A percentile compares a stretch with the other conserved stretches of the same genome.
Conservation (phyloP, 2,888 invertebrate genomes). For the Chrysomela aeneicollis region DNA sequence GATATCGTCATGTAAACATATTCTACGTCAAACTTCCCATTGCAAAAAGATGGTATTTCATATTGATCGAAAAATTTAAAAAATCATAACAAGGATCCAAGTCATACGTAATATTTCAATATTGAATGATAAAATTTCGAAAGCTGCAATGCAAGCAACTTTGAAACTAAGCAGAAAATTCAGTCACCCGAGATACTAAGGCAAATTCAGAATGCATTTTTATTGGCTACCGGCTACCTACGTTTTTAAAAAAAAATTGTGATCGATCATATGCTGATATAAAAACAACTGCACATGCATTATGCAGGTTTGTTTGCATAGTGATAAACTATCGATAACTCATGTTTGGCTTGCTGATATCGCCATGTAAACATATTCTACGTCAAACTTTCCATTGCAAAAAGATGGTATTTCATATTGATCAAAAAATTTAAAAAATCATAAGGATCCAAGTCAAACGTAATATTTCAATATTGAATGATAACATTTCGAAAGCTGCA, state of each 20-base stretch:
- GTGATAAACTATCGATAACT: background rate
- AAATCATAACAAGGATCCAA: background rate
- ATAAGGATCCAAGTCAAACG: background rate
- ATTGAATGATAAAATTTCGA: background rate
- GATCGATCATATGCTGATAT: too few relatives aligned
- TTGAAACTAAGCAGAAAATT: too few relatives aligned
- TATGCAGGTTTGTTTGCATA: constrained; percentile 2
- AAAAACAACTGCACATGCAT: too few relatives aligned
- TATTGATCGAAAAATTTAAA: background rate
- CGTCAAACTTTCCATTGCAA: background rate
- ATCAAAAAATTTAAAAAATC: background rate
- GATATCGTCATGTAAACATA: background rate
- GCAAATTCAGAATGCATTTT: too few relatives aligned
- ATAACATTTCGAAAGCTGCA: too few relatives aligned
- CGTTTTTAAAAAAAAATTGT: too few relatives aligned
- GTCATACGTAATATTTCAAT: background rate
- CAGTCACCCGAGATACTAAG: too few relatives aligned
- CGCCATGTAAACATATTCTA: background rate
- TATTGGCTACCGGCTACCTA: too few relatives aligned
- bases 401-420: background rate
- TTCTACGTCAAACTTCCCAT: background rate
- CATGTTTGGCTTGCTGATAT: background rate
- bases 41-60: background rate
- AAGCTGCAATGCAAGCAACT: too few relatives aligned
- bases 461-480: background rate